These are phyloP conservation scores for Argyresthia goedartella DNA, from an alignment of 2,888 invertebrate genomes.

Conservation along the genomic window DNA sequence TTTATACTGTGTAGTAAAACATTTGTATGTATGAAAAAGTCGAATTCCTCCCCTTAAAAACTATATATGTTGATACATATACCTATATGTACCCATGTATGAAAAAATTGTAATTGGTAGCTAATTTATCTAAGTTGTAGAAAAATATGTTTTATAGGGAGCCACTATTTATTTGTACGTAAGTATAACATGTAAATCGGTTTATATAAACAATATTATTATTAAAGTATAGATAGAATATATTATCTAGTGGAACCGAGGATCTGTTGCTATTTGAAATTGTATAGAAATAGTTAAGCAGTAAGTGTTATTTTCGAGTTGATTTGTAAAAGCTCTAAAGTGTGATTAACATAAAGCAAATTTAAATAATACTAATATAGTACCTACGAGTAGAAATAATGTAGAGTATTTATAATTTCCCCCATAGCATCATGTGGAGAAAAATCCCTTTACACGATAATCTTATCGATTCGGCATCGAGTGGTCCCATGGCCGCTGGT, in stretches of 20 bases:
- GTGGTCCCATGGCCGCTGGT: not conserved
- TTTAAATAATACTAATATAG: not conserved
- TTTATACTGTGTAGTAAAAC: too few species aligned
- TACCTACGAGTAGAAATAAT: not conserved
- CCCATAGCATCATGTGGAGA: not conserved
- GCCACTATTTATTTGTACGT: conserved; percentile 48
- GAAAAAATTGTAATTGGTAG: not conserved
- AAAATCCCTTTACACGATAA: not conserved
- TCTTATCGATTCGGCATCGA: too few species aligned
- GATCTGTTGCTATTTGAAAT: conserved; percentile 45
- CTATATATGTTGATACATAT: too few species aligned
- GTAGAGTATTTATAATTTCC: not conserved
- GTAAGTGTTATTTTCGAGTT: conserved; percentile 53
- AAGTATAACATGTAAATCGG: conserved; percentile 20
- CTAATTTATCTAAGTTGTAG: not conserved
- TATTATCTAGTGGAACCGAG: conserved; percentile 28
- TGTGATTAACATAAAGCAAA: conserved; percentile 30
- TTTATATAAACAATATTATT: not conserved
- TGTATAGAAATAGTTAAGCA: conserved; percentile 21
- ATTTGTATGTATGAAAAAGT: too few species aligned
- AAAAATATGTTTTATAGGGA: conserved; percentile 30
- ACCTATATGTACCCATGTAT: too few species aligned
- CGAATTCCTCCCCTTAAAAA: too few species aligned
- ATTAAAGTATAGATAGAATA: conserved; percentile 21
- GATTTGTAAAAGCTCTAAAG: conserved; percentile 31